phyloP scores from a whole-genome alignment of 1,140 invertebrate species.

The Drosophila kanapiae region DNA sequence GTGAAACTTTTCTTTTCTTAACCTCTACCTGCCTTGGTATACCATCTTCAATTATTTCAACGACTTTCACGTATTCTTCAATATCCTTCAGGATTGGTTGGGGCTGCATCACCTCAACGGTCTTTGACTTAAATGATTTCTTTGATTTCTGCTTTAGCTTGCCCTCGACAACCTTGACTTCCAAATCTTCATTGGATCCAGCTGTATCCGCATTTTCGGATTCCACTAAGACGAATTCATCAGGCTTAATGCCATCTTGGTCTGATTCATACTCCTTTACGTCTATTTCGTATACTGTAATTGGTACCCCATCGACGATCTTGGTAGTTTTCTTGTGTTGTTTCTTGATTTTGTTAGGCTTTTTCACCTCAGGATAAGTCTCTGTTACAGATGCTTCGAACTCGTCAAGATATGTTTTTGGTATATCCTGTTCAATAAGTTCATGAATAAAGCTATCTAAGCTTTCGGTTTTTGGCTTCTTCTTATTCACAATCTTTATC shows the following conservation, averaged over 20 bases:
- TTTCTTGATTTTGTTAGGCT: conserved; percentile 78
- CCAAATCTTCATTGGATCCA: conserved; percentile 36
- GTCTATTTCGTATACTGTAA: conserved; percentile 62
- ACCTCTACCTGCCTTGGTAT: conserved; percentile 47
- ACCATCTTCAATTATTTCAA: conserved; percentile 35
- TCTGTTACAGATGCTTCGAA: conserved; percentile 47
- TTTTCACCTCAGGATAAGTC: conserved; percentile 49
- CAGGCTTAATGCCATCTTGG: conserved; percentile 22
- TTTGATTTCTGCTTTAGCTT: conserved; percentile 53
- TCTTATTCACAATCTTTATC: conserved; percentile 62
- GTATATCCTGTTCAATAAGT: conserved; percentile 74
- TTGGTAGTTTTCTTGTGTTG: conserved; percentile 64
- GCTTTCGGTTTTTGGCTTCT: conserved; percentile 59
- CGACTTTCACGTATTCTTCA: conserved; percentile 44
- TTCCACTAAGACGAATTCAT: conserved; percentile 17
- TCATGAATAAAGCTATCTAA: conserved; percentile 69
- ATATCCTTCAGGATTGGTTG: conserved; percentile 60
- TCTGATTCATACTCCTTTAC: conserved; percentile 64
- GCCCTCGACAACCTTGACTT: conserved; percentile 65
- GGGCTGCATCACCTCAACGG: conserved; percentile 25
- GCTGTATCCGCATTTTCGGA: conserved; percentile 37
- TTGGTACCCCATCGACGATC: conserved; percentile 63
- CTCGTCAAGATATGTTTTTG: conserved; percentile 61
- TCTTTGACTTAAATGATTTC: conserved; percentile 48
- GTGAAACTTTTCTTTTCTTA: conserved; percentile 51